These are phyloP conservation scores for Cydia amplana DNA, from an alignment of 1,140 invertebrate genomes.

Conservation along the genomic window DNA sequence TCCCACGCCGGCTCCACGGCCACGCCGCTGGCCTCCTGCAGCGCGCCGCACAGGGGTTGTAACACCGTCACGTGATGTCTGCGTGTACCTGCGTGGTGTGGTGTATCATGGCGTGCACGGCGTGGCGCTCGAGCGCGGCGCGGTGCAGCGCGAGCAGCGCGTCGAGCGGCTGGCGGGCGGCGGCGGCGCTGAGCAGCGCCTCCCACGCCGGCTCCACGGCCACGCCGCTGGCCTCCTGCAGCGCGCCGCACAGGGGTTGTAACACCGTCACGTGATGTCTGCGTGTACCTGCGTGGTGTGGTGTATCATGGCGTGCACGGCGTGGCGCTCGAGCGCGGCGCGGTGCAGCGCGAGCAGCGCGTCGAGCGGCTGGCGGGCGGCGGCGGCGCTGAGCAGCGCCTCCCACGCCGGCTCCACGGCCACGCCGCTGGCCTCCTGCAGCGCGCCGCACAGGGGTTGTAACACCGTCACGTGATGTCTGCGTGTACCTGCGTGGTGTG, in stretches of 20 bases:
- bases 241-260: too few relatives aligned
- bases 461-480: too few relatives aligned
- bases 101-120: slow-evolving; percentile 90
- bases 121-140: slow-evolving; percentile 89
- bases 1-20: neutral
- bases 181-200: neutral
- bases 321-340: slow-evolving; percentile 89
- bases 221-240: too few relatives aligned
- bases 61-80: too few relatives aligned
- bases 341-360: slow-evolving; percentile 93
- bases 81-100: slow-evolving; percentile 73
- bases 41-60: too few relatives aligned
- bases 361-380: slow-evolving; percentile 81
- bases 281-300: slow-evolving; percentile 73
- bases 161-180: slow-evolving; percentile 81
- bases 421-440: too few relatives aligned
- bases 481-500: slow-evolving; percentile 72
- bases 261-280: too few relatives aligned
- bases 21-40: too few relatives aligned
- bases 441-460: too few relatives aligned
- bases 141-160: slow-evolving; percentile 93
- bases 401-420: too few relatives aligned
- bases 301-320: slow-evolving; percentile 90
- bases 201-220: too few relatives aligned
- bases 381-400: neutral